These are phyloP conservation scores for Cottus gobio DNA, from an alignment of 2,113 vertebrate genomes.

Conservation along the genomic window DNA sequence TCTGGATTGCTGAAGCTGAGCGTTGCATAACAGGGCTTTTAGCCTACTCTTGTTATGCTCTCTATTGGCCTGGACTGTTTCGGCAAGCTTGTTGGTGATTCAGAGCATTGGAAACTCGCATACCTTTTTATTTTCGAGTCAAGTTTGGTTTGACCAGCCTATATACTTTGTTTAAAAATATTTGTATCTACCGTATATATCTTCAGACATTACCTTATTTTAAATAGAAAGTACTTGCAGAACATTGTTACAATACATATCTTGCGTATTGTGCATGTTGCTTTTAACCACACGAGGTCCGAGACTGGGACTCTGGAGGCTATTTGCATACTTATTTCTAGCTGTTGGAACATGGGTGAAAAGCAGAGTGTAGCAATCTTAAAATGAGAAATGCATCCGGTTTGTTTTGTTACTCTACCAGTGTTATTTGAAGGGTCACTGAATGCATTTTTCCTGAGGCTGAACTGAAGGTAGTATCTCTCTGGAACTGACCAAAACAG, in stretches of 20 bases:
- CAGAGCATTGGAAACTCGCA: slow-evolving; percentile 57
- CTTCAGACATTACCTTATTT: slow-evolving; percentile 12
- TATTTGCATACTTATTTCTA: slow-evolving; percentile 28
- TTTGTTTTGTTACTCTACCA: slow-evolving; percentile 45
- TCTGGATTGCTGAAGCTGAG: slow-evolving; percentile 48
- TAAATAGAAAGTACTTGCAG: not conserved
- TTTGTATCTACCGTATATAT: not conserved
- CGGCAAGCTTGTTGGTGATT: slow-evolving; percentile 62
- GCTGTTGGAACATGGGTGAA: slow-evolving; percentile 45
- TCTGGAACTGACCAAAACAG: slow-evolving; percentile 97
- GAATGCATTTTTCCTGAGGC: slow-evolving; percentile 78
- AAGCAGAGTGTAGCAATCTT: slow-evolving; percentile 37
- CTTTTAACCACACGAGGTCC: slow-evolving; percentile 34
- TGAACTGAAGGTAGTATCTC: slow-evolving; percentile 97
- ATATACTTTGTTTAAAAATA: slow-evolving; percentile 4
- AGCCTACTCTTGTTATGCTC: slow-evolving; percentile 60
- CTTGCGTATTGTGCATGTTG: slow-evolving; percentile 31
- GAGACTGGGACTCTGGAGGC: slow-evolving; percentile 19
- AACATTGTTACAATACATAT: slow-evolving; percentile 13
- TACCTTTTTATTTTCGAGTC: slow-evolving; percentile 14
- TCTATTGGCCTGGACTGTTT: slow-evolving; percentile 49
- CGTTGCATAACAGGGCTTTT: slow-evolving; percentile 65
- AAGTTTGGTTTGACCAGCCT: slow-evolving; percentile 31
- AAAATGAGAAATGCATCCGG: slow-evolving; percentile 38
- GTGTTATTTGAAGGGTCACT: slow-evolving; percentile 60